Base-by-base conservation (phyloP, 2,797 vertebrate genomes). In the Bovichtus diacanthus region DNA sequence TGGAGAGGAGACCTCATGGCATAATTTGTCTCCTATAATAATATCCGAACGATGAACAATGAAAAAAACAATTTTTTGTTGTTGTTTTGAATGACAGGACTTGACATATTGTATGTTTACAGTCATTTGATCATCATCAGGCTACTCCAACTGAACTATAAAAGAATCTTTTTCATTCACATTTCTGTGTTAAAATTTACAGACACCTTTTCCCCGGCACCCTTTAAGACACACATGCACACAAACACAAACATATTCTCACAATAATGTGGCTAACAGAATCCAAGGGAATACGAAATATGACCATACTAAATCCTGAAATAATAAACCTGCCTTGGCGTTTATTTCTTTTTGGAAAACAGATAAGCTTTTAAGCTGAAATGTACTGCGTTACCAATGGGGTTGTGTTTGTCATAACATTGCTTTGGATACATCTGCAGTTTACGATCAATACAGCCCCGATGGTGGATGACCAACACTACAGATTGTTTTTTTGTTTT, bases 101-200 rank as follows among this genome's bases (percentile, higher is more conserved):
- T n/a, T n/a, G n/a, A n/a, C n/a, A n/a, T n/a, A n/a, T n/a, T n/a
- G n/a, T n/a, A n/a, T n/a, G n/a, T n/a, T n/a, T n/a, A n/a, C 3
- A 0, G 44, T 18, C 34, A 51, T 69, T 50, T 46, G 73, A 73
- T 66, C 29, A 56, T 1, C 59, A n/a, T 58, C 38, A 62, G 23
- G 2, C 49, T 18, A 3, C 25, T 13, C 3, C 1, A 3, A 29
- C 44, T 31, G 7, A 68, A 16, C 34, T 2, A 15, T n/a, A 13
- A 66, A 8, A 39, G 18, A 25, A 18, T 10, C 49, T 31, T 70
- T 56, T 41, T 21, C 68, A 43, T 1, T 2, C 19, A n/a, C 31
- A 10, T 38, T 29, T 34, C 34, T 25, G 13, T 50, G 12, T 38
- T 34, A 21, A 15, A 44, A 6, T 16, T 50, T 11, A 60, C 2